Evolutionary conservation across 2,797 vertebrate genomes (phyloP), one percentile per base, ranked within the genome.

Genomic region (Pantherophis vulpinus): DNA sequence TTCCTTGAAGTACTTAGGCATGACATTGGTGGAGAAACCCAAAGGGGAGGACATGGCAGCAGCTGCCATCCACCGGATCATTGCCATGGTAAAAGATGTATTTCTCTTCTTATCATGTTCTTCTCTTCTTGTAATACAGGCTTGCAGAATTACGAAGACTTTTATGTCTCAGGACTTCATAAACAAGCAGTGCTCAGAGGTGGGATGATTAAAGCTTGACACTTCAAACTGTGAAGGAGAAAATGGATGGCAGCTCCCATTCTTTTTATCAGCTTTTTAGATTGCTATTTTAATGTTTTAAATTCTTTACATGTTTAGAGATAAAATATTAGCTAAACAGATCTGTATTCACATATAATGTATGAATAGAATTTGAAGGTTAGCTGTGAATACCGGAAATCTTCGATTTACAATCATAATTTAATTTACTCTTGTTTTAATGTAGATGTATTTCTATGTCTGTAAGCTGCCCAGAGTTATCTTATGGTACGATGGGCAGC

Each of bases 41-140:
- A 99, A 99, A 97, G 99, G 99, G 95, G 99, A 99, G 95, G 98
- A 99, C 95, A 99, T 99, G 99, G 98, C 99, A 2, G 98, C 98
- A 0, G 98, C 98, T 0, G 99, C 99, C 94, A 99, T 99, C 95
- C 98, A 97, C 88, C 98, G 99, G 96, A 99, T 99, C 5, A 97
- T 99, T 54, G 96, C 98, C 95, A 99, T 95, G 96, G 99, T 99
- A 97, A 98, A 98, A 90, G 2, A 32, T 32, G 58, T 5, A 16
- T 42, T 86, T 1, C 66, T 14, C 37, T 29, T 18, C 18, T 87
- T 87, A 14, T 27, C 25, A 13, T 70, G 63, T 14, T 70, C 13
- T 70, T 7, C 13, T 23, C 10, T 74, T 7, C 13, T 23, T 27
- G 6, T 27, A 51, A 83, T 27, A n/a, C 5, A n/a, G 56, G 25